Conservation (phyloP, 2,113 vertebrate genomes). For the Mastomys natalensis region DNA sequence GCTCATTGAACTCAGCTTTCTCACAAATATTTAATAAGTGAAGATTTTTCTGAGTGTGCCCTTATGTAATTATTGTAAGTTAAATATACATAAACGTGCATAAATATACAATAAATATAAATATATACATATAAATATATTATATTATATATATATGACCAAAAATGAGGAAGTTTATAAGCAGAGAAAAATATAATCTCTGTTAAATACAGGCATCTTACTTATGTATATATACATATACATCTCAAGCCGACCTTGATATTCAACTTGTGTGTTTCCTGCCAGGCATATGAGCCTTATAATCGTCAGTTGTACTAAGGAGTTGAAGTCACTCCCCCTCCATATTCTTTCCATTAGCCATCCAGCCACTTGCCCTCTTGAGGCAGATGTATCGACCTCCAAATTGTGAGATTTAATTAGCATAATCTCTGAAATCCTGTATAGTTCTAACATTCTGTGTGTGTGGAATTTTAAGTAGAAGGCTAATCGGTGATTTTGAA, state of each 20-base stretch:
- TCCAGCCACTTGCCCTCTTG: background rate
- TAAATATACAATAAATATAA: background rate
- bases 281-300: background rate
- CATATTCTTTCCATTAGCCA: background rate
- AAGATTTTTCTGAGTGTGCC: constrained; percentile 8
- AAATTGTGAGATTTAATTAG: background rate
- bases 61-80: background rate
- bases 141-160: too few species aligned
- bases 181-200: background rate
- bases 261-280: background rate
- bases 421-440: background rate
- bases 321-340: background rate
- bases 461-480: background rate
- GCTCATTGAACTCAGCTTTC: background rate
- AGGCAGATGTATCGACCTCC: background rate
- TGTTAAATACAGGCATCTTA: background rate
- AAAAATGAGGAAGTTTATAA: constrained; percentile 34
- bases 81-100: background rate
- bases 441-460: background rate
- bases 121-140: background rate
- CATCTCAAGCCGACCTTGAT: background rate
- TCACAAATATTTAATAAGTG: background rate
- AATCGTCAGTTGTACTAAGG: background rate
- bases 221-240: background rate
- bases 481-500: background rate